Base-by-base conservation (phyloP, 2,888 invertebrate genomes). In the Agrotis ipsilon region DNA sequence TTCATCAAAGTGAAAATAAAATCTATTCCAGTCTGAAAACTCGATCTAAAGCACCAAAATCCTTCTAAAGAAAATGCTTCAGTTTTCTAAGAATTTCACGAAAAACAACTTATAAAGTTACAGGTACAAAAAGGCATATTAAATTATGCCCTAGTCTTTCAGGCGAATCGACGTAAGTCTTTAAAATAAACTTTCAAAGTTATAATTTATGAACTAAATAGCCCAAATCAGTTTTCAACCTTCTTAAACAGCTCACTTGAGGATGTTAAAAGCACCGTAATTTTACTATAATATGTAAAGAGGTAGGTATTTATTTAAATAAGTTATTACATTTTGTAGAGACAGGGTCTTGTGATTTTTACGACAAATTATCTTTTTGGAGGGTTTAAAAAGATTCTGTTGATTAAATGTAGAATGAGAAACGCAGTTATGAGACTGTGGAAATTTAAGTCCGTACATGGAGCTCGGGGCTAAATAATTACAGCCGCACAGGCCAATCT, bases 271-370 rank as follows among this genome's bases (percentile, higher is more conserved):
- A 75, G 71, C 54, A 57, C 39, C 60, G 32, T 82, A 64, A 75
- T 76, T 60, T 77, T 73, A 75, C 74, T 77, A 77, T 75, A 75
- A 75, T 77, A 77, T 75, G 51, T 72, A 83, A 75, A 77, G 72
- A 71, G 72, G 69, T 83, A 71, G 72, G 69, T 83, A 67, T 85
- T 81, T 79, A 63, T 75, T 64, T 79, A 60, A 81, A 84, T 83
- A 83, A 81, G 4, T 67, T 69, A 79, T 75, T 51, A 32, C 48
- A 62, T 54, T 64, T 58, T 32, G 24, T 16, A 52, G 7, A 11
- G 43, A 27, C 68, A 19, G 16, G 21, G 21, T 11, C 9, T 39
- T 54, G 39, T 19, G 16, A 24, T 61, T 48, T 61, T 70, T 57
- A 21, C 9, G 18, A 7, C 21, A 32, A 3, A 11, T 48, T 64